Evolutionary conservation across 2,888 invertebrate genomes (phyloP), one percentile per base, ranked within the genome.

Genomic region (Diaphora mendica): DNA sequence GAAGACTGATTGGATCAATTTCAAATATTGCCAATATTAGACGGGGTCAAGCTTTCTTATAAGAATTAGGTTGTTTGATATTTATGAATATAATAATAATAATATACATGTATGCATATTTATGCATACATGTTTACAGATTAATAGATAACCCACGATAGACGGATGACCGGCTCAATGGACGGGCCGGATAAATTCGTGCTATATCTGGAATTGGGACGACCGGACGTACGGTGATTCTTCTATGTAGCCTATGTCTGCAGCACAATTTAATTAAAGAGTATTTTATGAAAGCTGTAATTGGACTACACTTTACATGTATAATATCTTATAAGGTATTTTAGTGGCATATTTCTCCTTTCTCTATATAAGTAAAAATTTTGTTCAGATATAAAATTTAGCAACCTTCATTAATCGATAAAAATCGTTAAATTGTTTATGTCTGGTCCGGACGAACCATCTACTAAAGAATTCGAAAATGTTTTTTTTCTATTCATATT

Each of bases 161-260:
- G 73, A 79, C 78, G 83, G 85, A 82, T 86, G 81, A 81, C 77
- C 82, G 85, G 76, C 75, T 82, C 74, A 81, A 70, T 82, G 74
- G 81, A 79, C 75, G 73, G 78, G 71, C 79, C 85, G 86, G 84
- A 87, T 84, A 82, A 82, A 72, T 72, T 75, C 76, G 78, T 13
- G 75, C 85, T 85, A 86, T 85, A 84, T 85, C 83, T 76, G 82
- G 79, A 88, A 87, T 77, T 87, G 76, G 87, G 83, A 72, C 84
- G 72, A 35, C 76, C 79, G 75, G 77, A 75, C 73, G 71, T 74
- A 66, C 67, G 39, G 59, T 35, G 35, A 51, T 30, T 20, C 66
- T 30, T 20, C 66, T 67, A 72, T 74, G 73, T 73, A 48, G 64
- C 74, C 64, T 44, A 59, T 59, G 13, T 26, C 1, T 59, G 33